Evolutionary conservation across 2,888 invertebrate genomes (phyloP).

Genomic region (Hirudinaria manillensis): DNA sequence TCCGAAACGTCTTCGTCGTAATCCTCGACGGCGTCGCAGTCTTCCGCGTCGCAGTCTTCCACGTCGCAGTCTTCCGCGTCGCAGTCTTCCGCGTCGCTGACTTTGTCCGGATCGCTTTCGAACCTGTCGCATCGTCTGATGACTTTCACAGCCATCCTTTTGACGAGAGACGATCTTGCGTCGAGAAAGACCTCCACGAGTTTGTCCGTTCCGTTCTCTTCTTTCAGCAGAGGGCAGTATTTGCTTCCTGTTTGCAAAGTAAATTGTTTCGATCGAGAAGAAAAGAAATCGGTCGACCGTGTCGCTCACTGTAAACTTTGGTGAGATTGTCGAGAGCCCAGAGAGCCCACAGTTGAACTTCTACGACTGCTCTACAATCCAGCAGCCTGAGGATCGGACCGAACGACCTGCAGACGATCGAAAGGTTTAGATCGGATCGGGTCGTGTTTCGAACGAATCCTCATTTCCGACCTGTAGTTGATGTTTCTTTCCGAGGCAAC

Average conservation of each 20-base stretch:
- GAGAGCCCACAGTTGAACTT: slow-evolving; percentile 91
- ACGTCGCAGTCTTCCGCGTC: not conserved
- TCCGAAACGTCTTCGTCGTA: too few species aligned
- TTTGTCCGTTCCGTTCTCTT: slow-evolving; percentile 75
- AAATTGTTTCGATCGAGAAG: not conserved
- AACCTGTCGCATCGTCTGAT: slow-evolving; percentile 27
- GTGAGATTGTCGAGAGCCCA: slow-evolving; percentile 97
- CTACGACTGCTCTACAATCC: slow-evolving; percentile 69
- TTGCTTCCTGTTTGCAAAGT: slow-evolving; percentile 66
- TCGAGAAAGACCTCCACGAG: slow-evolving; percentile 58
- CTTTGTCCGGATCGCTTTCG: not conserved
- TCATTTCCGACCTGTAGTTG: slow-evolving; percentile 66
- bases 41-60: not conserved
- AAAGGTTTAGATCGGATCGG: not conserved
- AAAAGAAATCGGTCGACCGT: not conserved
- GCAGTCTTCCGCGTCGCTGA: slow-evolving; percentile 10
- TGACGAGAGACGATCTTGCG: slow-evolving; percentile 41
- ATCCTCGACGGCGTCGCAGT: not conserved
- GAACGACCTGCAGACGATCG: slow-evolving; percentile 65
- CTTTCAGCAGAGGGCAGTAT: slow-evolving; percentile 79
- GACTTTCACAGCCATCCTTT: slow-evolving; percentile 40
- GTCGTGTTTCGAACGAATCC: too few species aligned
- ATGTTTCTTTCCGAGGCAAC: slow-evolving; percentile 81
- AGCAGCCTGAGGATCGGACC: slow-evolving; percentile 83
- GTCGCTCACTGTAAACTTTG: slow-evolving; percentile 75